These are phyloP conservation scores for Malacosoma neustria DNA, from an alignment of 2,888 invertebrate species.

Conservation along the genomic window DNA sequence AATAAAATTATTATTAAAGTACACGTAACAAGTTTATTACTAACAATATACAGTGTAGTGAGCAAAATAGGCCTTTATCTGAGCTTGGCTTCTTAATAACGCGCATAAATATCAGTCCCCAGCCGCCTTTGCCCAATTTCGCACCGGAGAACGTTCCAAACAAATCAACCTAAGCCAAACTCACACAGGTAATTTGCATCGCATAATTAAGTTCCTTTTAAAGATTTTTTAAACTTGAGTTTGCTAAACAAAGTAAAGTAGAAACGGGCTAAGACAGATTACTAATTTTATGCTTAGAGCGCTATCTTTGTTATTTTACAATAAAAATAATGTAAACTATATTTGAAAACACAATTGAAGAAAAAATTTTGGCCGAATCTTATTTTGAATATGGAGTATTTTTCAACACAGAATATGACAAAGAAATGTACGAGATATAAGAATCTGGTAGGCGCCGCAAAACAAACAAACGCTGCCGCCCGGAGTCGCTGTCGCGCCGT, in stretches of 20 bases:
- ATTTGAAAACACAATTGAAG: too few relatives aligned
- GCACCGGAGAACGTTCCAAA: conserved; percentile 35
- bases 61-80: conserved; percentile 20
- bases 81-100: conserved; percentile 56
- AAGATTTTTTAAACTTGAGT: conserved; percentile 10
- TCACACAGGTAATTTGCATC: conserved; percentile 19
- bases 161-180: conserved; percentile 42
- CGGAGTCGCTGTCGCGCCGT: too few relatives aligned
- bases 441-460: too few relatives aligned
- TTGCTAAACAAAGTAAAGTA: background rate
- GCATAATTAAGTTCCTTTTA: conserved; percentile 16
- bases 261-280: background rate
- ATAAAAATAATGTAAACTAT: too few relatives aligned
- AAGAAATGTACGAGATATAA: too few relatives aligned
- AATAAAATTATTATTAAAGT: too few relatives aligned
- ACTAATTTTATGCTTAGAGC: too few relatives aligned
- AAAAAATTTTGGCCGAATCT: too few relatives aligned
- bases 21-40: background rate
- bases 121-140: conserved; percentile 42
- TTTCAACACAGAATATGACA: too few relatives aligned
- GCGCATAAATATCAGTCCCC: conserved; percentile 61
- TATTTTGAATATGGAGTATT: too few relatives aligned
- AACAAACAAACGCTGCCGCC: too few relatives aligned
- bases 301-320: too few relatives aligned
- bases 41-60: background rate